Conservation (phyloP, 2,113 vertebrate genomes). For the Engystomops pustulosus region DNA sequence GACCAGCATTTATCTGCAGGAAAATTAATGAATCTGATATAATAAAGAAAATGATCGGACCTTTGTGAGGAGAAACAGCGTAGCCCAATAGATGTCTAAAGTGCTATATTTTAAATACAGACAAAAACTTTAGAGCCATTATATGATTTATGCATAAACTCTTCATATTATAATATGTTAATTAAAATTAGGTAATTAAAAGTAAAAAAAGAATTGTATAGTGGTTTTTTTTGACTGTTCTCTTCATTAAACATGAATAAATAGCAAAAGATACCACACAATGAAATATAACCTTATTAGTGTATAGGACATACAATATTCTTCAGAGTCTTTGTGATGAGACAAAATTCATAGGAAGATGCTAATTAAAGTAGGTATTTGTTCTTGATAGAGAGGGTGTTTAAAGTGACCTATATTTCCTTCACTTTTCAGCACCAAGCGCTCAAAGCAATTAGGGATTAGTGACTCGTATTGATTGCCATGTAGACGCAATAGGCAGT, state of each 20-base stretch:
- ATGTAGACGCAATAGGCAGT: background rate
- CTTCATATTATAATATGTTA: too few relatives aligned
- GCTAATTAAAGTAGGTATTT: conserved; percentile 32
- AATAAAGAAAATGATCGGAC: too few relatives aligned
- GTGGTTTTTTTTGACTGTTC: background rate
- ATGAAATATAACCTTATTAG: background rate
- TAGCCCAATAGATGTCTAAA: too few relatives aligned
- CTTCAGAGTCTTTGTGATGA: background rate
- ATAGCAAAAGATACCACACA: background rate
- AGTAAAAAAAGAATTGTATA: background rate
- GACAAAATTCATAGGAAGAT: background rate
- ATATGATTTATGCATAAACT: too few relatives aligned
- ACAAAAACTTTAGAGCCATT: too few relatives aligned
- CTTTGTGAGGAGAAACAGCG: too few relatives aligned
- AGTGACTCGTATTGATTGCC: conserved; percentile 35
- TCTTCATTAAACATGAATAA: background rate
- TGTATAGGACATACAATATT: background rate
- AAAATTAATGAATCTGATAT: too few relatives aligned
- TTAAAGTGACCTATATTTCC: conserved; percentile 20
- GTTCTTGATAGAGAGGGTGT: background rate
- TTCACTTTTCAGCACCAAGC: conserved; percentile 8
- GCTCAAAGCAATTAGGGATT: conserved; percentile 40
- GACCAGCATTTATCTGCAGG: too few relatives aligned
- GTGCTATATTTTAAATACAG: too few relatives aligned
- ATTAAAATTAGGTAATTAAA: too few relatives aligned